A percentile compares a stretch with the other conserved stretches of the same genome.
These are phyloP conservation scores for Zophobas morio DNA, from an alignment of 1,140 invertebrate species.

Conservation along the genomic window DNA sequence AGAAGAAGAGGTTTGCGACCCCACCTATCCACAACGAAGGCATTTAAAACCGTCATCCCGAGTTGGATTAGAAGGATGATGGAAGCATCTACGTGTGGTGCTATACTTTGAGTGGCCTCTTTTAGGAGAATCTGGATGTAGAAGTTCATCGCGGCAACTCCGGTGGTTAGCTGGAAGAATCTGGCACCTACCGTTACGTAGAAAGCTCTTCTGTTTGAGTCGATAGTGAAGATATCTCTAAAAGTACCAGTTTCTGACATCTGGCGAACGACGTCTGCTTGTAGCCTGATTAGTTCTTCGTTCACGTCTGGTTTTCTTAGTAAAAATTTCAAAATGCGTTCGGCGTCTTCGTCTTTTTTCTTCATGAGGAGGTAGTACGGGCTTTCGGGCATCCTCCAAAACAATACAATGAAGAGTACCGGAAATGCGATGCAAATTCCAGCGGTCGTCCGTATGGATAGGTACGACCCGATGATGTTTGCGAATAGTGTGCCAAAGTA, in stretches of 20 bases:
- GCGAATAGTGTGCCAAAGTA: not conserved
- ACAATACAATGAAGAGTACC: constrained; percentile 64
- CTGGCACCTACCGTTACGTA: constrained; percentile 42
- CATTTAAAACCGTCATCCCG: no score
- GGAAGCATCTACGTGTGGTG: constrained; percentile 73
- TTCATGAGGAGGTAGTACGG: constrained; percentile 62
- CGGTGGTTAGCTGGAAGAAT: constrained; percentile 68
- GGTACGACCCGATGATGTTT: constrained; percentile 1
- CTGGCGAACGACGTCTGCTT: constrained; percentile 58
- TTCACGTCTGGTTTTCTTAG: constrained; percentile 57
- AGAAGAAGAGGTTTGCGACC: no score
- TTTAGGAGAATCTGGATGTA: constrained; percentile 74
- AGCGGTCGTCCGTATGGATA: constrained; percentile 15
- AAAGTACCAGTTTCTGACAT: constrained; percentile 61
- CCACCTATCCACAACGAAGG: no score
- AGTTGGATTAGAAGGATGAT: constrained; percentile 72
- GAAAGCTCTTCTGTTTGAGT: constrained; percentile 58
- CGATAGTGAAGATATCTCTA: constrained; percentile 59
- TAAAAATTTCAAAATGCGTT: constrained; percentile 69
- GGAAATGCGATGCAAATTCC: constrained; percentile 68
- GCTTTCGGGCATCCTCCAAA: constrained; percentile 65
- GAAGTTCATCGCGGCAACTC: constrained; percentile 75
- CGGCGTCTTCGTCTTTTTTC: constrained; percentile 56
- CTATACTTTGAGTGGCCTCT: constrained; percentile 72
- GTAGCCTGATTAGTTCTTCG: constrained; percentile 57